Evolutionary conservation across 2,797 vertebrate genomes (phyloP), one percentile per base, ranked within the genome.

Genomic region (Sebastes aleutianus): DNA sequence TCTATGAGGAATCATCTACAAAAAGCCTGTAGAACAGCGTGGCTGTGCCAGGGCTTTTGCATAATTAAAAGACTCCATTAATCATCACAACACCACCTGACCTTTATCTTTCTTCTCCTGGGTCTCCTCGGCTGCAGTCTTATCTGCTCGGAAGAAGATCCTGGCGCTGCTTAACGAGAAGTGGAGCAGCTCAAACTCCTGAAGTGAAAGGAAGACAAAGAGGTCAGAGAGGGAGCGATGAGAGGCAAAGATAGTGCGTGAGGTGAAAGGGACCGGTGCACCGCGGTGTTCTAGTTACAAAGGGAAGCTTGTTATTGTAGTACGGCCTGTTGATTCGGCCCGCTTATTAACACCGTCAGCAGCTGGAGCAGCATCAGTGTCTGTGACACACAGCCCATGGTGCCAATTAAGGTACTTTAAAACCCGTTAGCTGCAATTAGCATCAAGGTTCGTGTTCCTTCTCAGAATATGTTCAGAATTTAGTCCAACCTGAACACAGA

Each of bases 101-200:
- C 95, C 97, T 93, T 95, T 97, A 77, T 98, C 98, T 88, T 97
- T 99, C 95, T 97, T 99, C 86, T 99, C 99, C 87, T 97, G 97
- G 58, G 90, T 99, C 95, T 99, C 98, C 93, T 99, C 99, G 22
- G 98, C 98, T 6, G 99, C 98, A 4, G 98, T 99, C 95, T 99
- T 98, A 92, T 99, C 99, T 5, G 98, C 99, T 93, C 99, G 96
- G 93, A 99, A 99, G 96, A 99, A 99, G 88, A 99, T 99, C 76
- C 99, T 96, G 71, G 99, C 98, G 58, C 99, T 99, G 93, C 99
- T 99, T 76, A 99, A 89, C 24, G 98, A 99, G 92, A 99, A 99
- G 96, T 99, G 96, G 14, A 99, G 97, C 83, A 99, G 94, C 92
- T 99, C 99, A 92, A 99, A 99, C 93, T 99, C 99, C 99, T 99